These are phyloP conservation scores for Trogon melanurus DNA, from an alignment of 2,113 vertebrate genomes.

Conservation along the genomic window DNA sequence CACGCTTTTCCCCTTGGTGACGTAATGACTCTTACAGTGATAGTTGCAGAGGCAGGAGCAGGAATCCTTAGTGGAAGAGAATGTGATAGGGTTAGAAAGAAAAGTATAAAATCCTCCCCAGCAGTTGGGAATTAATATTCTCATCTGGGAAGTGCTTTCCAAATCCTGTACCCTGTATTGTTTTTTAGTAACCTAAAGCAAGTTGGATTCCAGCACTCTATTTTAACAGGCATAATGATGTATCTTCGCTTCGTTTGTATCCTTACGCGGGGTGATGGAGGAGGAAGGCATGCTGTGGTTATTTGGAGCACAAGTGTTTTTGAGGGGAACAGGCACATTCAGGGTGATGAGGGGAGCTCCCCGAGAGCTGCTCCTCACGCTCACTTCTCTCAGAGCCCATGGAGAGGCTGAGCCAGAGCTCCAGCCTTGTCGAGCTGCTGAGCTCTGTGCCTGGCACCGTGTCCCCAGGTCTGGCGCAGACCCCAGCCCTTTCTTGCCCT, in stretches of 20 bases:
- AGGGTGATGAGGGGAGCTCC: neutral
- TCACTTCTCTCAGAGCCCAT: neutral
- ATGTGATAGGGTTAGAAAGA: neutral
- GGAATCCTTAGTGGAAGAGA: neutral
- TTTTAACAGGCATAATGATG: neutral
- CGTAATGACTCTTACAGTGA: neutral
- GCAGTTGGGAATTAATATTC: neutral
- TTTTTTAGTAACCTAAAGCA: neutral
- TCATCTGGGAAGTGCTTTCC: neutral
- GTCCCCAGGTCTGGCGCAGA: neutral
- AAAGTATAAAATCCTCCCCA: neutral
- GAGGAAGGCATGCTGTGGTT: neutral
- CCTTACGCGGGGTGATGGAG: neutral
- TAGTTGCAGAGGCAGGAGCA: neutral
- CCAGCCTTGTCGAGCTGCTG: rapidly evolving
- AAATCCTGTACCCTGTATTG: neutral
- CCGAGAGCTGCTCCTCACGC: neutral
- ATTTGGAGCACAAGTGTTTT: neutral
- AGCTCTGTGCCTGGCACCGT: neutral
- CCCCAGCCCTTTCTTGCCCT: neutral
- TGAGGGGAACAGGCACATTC: neutral
- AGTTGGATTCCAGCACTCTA: neutral
- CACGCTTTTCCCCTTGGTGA: neutral
- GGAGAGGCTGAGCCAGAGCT: neutral
- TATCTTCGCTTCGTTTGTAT: neutral